Base-by-base conservation (phyloP, 2,113 vertebrate species). In the Rhabdornis inornatus region DNA sequence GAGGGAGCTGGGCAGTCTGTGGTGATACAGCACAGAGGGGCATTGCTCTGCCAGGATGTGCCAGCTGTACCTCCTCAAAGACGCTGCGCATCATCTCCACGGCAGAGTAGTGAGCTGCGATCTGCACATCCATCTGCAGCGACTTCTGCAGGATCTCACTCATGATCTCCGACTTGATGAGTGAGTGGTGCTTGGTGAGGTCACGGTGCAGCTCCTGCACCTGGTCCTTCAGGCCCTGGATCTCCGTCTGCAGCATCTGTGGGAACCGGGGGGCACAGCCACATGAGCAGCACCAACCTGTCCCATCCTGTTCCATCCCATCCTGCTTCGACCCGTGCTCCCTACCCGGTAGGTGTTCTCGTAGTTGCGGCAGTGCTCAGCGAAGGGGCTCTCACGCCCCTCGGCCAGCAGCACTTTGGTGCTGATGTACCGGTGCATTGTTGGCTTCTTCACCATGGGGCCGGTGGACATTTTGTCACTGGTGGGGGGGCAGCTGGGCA, bases 141-240 rank as follows among this genome's bases (percentile, higher is more conserved):
- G 99, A 98, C 76, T 98, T 98, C 95, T 98, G 98, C 95, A 99
- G 96, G 95, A 99, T 98, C 89, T 99, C 98, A 0, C 98, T 98
- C 98, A 99, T 99, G 79, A 98, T 98, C 88, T 99, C 98, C 0
- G 98, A 98, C 98, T 98, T 99, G 97, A 99, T 99, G 94, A 99
- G 98, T 0, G 99, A 98, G 97, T 99, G 99, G 93, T 99, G 99
- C 95, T 98, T 99, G 94, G 99, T 99, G 96, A 99, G 98, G 94
- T 99, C 99, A 3, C 99, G 97, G 96, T 99, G 99, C 94, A 99
- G 93, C 93, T 99, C 98, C 97, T 99, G 99, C 25, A 99, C 98
- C 97, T 99, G 99, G 91, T 99, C 99, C 97, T 99, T 99, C 96
- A 99, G 96, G 83, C 91, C 98, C 98, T 99, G 99, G 45, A 98